Conservation (phyloP, 2,113 vertebrate species). For the Stegostoma tigrinum region DNA sequence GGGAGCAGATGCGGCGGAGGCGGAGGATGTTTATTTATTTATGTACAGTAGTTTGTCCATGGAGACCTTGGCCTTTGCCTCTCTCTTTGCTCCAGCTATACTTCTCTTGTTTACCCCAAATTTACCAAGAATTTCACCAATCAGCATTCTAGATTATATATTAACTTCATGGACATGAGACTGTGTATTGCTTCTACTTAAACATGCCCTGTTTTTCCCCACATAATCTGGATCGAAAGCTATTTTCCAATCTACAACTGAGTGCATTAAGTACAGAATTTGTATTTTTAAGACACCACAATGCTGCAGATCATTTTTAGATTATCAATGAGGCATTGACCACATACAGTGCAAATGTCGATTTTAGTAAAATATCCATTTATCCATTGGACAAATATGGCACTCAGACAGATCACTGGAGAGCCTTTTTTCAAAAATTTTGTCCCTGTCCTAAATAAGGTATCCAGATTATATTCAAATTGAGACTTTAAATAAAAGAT, state of each 20-base stretch:
- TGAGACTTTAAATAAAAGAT: not conserved
- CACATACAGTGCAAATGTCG: not conserved
- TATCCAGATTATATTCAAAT: not conserved
- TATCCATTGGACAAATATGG: not conserved
- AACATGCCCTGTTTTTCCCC: not conserved
- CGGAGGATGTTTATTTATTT: too few species aligned
- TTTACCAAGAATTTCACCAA: not conserved
- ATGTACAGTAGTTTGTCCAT: not conserved
- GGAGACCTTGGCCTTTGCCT: not conserved
- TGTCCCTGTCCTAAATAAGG: not conserved
- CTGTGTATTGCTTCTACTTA: not conserved
- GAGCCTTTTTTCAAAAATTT: not conserved
- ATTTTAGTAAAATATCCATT: not conserved
- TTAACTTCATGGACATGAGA: not conserved
- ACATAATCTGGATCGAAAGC: not conserved
- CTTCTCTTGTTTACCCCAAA: not conserved
- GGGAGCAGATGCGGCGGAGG: too few species aligned
- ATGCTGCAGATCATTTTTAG: not conserved
- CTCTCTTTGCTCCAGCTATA: not conserved
- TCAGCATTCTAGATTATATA: not conserved
- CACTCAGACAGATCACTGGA: not conserved
- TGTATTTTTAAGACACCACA: not conserved
- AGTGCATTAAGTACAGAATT: not conserved
- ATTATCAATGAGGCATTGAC: not conserved
- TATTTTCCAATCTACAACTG: not conserved